phyloP scores from a whole-genome alignment of 1,140 invertebrate species.

The Heterodera carotae region DNA sequence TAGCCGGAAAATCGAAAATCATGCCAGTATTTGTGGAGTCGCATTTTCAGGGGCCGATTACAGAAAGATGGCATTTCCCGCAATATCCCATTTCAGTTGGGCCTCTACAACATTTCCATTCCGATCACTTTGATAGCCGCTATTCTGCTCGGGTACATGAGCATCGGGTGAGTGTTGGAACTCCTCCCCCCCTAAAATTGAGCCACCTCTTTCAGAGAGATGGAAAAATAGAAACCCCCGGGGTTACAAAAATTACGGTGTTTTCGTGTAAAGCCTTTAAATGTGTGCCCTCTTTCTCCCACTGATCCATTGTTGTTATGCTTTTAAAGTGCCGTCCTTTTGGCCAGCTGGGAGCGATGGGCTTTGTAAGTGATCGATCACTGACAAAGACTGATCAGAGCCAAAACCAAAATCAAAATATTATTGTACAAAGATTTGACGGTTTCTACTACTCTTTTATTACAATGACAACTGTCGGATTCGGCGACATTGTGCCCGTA shows the following conservation, averaged over 20 bases:
- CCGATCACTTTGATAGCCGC: slow-evolving; percentile 59
- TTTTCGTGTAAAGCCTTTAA: too few relatives aligned
- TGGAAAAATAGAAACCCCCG: too few relatives aligned
- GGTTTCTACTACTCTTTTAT: slow-evolving; percentile 57
- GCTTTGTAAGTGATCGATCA: slow-evolving; percentile 29
- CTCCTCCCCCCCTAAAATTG: too few relatives aligned
- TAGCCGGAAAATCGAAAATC: too few relatives aligned
- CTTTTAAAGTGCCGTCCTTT: slow-evolving; percentile 50
- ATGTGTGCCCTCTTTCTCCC: too few relatives aligned
- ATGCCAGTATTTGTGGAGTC: too few relatives aligned
- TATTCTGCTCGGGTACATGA: slow-evolving; percentile 63
- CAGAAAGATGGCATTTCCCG: too few relatives aligned
- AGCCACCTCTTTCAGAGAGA: too few relatives aligned
- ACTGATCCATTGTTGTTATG: not conserved
- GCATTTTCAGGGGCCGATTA: too few relatives aligned
- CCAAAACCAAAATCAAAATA: not conserved
- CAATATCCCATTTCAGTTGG: slow-evolving; percentile 50
- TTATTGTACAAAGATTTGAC: slow-evolving; percentile 20
- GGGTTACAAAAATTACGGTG: not conserved
- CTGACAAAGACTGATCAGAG: not conserved
- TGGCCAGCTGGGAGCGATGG: slow-evolving; percentile 62
- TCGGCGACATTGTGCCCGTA: slow-evolving; percentile 63
- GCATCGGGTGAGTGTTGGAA: too few relatives aligned
- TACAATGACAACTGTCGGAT: slow-evolving; percentile 65
- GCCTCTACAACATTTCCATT: slow-evolving; percentile 59